Percentiles rank a stretch among this genome's conserved stretches.
phyloP scores from a whole-genome alignment of 1,140 invertebrate species.

The Zaprionus kolodkinae region DNA sequence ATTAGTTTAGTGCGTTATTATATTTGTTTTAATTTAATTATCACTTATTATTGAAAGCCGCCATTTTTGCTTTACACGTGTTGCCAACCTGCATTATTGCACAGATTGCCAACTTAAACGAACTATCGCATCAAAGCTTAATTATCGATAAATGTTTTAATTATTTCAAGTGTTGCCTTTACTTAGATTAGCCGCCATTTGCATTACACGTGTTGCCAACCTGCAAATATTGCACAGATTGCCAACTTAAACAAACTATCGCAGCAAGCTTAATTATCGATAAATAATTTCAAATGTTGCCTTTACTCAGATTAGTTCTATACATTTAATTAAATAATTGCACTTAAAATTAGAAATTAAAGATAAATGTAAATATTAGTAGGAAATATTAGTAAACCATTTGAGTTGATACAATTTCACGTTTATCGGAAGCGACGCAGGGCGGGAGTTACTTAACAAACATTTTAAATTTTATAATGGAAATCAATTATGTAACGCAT shows the following conservation, averaged over 20 bases:
- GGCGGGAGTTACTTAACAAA: constrained; percentile 13
- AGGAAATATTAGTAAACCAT: not conserved
- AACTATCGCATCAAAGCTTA: not conserved
- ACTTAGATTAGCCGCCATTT: no score
- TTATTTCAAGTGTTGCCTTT: not conserved
- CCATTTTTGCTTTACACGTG: no score
- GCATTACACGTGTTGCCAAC: no score
- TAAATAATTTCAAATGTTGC: not conserved
- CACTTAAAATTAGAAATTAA: no score
- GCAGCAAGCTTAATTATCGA: not conserved
- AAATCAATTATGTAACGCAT: constrained; percentile 67
- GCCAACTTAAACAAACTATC: not conserved
- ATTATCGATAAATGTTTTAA: not conserved
- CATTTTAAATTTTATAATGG: constrained; percentile 59
- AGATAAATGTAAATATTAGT: no score
- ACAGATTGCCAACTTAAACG: no score
- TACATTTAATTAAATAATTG: no score
- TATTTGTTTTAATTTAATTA: no score
- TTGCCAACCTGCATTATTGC: no score
- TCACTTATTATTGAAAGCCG: not conserved
- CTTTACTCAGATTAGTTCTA: not conserved
- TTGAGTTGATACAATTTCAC: not conserved
- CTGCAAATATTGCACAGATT: no score
- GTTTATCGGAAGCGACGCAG: not conserved
- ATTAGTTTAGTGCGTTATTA: no score